Evolutionary conservation across 2,797 vertebrate genomes (phyloP).

Genomic region (Falco biarmicus): DNA sequence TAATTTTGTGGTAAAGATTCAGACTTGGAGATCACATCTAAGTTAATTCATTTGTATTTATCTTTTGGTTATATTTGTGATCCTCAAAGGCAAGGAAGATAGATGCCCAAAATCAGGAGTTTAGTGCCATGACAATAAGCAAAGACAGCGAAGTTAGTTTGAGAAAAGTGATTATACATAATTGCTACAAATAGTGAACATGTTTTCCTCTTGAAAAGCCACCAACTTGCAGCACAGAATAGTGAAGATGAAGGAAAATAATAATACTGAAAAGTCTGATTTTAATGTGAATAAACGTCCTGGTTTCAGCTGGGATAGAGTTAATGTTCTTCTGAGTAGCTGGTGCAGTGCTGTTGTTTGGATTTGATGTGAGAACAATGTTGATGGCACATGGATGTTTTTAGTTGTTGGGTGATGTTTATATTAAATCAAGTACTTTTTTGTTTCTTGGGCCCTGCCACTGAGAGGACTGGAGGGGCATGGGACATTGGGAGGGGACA

Average conservation of each 20-base stretch:
- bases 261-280: neutral
- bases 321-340: too few species aligned
- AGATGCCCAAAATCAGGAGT: neutral
- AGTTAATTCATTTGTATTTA: neutral
- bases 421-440: too few species aligned
- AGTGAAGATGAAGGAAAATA: neutral
- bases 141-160: neutral
- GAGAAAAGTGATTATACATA: neutral
- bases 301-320: too few species aligned
- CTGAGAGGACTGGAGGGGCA: too few species aligned
- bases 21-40: neutral
- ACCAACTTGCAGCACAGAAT: neutral
- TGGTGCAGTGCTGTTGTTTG: too few species aligned
- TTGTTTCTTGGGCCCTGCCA: too few species aligned
- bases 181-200: neutral
- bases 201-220: neutral
- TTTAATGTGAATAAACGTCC: neutral
- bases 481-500: too few species aligned
- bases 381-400: too few species aligned
- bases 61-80: neutral
- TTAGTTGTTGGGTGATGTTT: too few species aligned
- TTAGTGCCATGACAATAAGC: neutral
- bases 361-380: too few species aligned
- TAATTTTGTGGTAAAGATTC: neutral
- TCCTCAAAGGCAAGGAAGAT: neutral